Base-by-base conservation (phyloP, 1,140 invertebrate species). In the Habropoda laboriosa region DNA sequence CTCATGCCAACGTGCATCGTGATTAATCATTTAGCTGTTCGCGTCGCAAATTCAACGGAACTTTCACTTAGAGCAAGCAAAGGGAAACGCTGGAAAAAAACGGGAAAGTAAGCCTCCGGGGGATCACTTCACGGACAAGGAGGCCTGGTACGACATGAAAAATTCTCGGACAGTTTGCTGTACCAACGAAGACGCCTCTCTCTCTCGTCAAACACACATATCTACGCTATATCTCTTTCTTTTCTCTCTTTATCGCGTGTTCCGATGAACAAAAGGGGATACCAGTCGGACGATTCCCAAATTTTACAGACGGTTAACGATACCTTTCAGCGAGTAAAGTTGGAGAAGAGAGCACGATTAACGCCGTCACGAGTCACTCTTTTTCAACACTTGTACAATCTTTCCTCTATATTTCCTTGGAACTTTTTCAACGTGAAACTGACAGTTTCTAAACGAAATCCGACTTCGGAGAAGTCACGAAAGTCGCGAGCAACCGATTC, bases 1-100 rank as follows among this genome's bases (percentile, higher is more conserved):
- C 91, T 91, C 76, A 92, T 89, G 84, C 90, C 90, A 81, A 88
- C 89, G 63, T 92, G 91, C 91, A 92, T 92, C 32, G 55, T 72
- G 58, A 42, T 70, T 71, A 79, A 53, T 78, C 67, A 78, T 78
- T 78, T 40, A 71, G n/a, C 6, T 35, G 0, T 2, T 12, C 66
- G 66, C 32, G 12, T 3, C 3, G 51, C 16, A 27, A 58, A 55
- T 76, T 68, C 51, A 57, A 64, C 40, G 40, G n/a, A 58, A 76
- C 49, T 45, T 21, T 42, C 38, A 7, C 27, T 8, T n/a, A n/a
- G n/a, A n/a, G 16, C 5, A 10, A 18, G 16, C 0, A 35, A 7
- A 1, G 27, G 13, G n/a, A n/a, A n/a, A 10, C 10, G 30, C 27
- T 4, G 5, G n/a, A 45, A 8, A 13, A 27, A 66, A 40, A 57